phyloP scores from a whole-genome alignment of 2,113 vertebrate genomes.

The Xenopus laevis region DNA sequence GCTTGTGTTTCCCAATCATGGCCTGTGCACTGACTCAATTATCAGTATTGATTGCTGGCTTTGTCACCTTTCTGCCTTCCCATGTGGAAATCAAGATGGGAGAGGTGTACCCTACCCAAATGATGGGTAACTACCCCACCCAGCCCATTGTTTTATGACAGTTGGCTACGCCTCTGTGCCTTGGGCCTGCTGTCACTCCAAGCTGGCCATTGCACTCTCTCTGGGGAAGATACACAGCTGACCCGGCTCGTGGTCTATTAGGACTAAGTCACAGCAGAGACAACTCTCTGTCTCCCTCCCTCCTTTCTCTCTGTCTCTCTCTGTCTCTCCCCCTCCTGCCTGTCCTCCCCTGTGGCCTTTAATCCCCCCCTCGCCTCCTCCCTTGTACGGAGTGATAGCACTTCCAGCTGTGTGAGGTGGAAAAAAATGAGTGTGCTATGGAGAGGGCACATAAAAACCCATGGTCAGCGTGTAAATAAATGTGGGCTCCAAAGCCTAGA shows the following conservation, averaged over 20 bases:
- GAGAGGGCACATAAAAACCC: too few relatives aligned
- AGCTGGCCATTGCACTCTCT: not conserved
- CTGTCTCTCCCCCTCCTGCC: not conserved
- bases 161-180: slow-evolving; percentile 20
- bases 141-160: slow-evolving; percentile 23
- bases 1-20: slow-evolving; percentile 14
- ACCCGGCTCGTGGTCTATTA: slow-evolving; percentile 12
- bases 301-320: not conserved
- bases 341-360: slow-evolving; percentile 17
- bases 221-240: slow-evolving; percentile 18
- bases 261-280: slow-evolving; percentile 3
- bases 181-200: slow-evolving; percentile 23
- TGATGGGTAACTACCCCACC: not conserved
- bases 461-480: too few relatives aligned
- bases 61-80: slow-evolving; percentile 19
- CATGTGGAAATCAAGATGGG: slow-evolving; percentile 34
- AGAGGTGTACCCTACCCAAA: slow-evolving; percentile 7
- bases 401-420: slow-evolving; percentile 8
- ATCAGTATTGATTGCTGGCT: slow-evolving; percentile 34
- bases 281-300: not conserved
- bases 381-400: slow-evolving; percentile 9
- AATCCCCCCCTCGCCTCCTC: slow-evolving; percentile 18
- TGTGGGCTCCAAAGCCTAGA: too few relatives aligned
- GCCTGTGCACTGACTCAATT: slow-evolving; percentile 37
- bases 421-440: not conserved